Evolutionary conservation across 2,113 vertebrate genomes (phyloP), one percentile per base, ranked within the genome.

Genomic region (Colossoma macropomum): DNA sequence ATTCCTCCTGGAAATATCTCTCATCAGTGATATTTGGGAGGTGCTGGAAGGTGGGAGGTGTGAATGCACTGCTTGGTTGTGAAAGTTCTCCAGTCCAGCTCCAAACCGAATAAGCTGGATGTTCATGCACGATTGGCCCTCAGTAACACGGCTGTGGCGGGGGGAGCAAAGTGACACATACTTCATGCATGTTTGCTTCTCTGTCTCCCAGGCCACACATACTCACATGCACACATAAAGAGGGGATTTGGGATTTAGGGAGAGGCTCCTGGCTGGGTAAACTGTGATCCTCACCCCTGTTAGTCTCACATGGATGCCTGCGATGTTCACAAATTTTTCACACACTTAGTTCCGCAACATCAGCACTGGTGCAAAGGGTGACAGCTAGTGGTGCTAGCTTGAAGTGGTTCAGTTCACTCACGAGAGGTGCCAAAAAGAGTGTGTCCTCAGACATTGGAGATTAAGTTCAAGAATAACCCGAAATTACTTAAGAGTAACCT

Each of bases 111-210:
- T 72, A 72, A 76, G 27, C 54, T 32, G 52, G 11, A 71, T 19
- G 13, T 69, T 84, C 71, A 80, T 30, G 79, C 82, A 69, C 27
- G 38, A 81, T 32, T 81, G 78, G 52, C 27, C 79, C 48, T 80
- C 81, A 76, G 69, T 69, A 77, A 81, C 60, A 74, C 66, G 19
- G 52, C 32, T 84, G 75, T 73, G 82, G 71, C 78, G 38, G n/a
- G 45, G 78, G 69, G 50, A 68, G 54, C 73, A 81, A 66, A 81
- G 66, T 71, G 76, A 82, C 25, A 69, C 85, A 84, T 87, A 81
- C 85, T 84, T 87, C 82, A 87, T 87, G 85, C 85, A 77, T 87
- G 85, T 87, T 84, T 87, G 85, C 86, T 21, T 83, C 80, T 73
- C 78, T 77, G 82, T 84, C 80, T 85, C 71, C 76, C 75, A 75